Base-by-base conservation (phyloP, 1,140 invertebrate species). In the Drosophila ogumai region DNA sequence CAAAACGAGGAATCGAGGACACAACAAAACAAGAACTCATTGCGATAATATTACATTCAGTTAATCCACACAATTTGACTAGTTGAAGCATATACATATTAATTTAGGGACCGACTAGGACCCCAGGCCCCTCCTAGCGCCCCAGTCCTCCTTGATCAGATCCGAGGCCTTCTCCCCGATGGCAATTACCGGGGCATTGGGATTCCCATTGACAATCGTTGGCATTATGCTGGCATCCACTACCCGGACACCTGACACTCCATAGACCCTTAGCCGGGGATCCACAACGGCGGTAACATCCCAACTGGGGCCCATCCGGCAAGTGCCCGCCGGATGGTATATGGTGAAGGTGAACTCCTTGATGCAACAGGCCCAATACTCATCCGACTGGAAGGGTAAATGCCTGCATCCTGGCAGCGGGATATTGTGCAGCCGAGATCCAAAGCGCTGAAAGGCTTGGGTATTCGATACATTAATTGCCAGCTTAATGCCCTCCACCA, bases 251-350 rank as follows among this genome's bases (percentile, higher is more conserved):
- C 95, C 95, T 1, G 95, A 94, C 0, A 97, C 94, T 0, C 96
- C 96, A 66, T 96, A 95, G 5, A 97, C 96, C 2, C 95, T 94
- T 6, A 98, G 90, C 43, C 96, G 93, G 0, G 96, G 94, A 93
- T 98, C 96, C 0, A 98, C 97, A 0, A 98, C 97, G 1, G 97
- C 96, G 0, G 94, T 95, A 0, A 94, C 93, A 90, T 98, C 97
- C 41, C 93, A 93, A 44, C 93, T 94, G 0, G 96, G 96, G 5
- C 97, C 97, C 97, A 98, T 98, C 92, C 97, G 97, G 76, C 96
- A 96, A 0, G 97, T 98, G 0, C 97, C 95, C 0, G 95, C 94
- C 0, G 96, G 96, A 94, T 98, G 97, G 82, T 98, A 98, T 44
- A 97, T 97, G 0, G 97, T 97, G 72, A 96, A 96, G 0, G 96